Conservation (phyloP, 1,140 invertebrate species). For the Hermatobates lingyangjiaoensis region DNA sequence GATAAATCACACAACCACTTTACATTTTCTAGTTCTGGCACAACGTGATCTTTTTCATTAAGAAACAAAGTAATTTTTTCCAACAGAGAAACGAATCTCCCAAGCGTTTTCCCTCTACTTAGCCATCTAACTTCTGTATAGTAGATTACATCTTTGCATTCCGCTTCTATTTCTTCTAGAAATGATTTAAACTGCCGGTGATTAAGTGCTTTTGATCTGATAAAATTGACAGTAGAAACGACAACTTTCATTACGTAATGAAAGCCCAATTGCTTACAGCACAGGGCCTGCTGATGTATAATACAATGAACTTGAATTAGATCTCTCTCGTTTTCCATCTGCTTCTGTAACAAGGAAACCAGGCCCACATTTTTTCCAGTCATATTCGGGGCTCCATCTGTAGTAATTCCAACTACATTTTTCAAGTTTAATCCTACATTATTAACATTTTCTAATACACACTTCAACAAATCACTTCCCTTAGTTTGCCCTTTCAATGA, state of each 20-base stretch:
- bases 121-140: background rate
- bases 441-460: no score
- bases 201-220: background rate
- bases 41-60: background rate
- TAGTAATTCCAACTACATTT: no score
- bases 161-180: background rate
- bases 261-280: background rate
- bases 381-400: no score
- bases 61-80: background rate
- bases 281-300: background rate
- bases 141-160: background rate
- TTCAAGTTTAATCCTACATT: no score
- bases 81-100: background rate
- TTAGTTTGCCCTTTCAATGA: no score
- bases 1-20: background rate
- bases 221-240: background rate
- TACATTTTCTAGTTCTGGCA: background rate
- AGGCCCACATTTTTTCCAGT: no score
- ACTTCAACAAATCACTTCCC: no score
- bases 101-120: background rate
- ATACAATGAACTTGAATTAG: no score
- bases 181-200: background rate
- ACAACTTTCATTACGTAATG: background rate
- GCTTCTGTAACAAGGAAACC: no score
- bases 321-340: no score